Percentiles rank a stretch among this genome's conserved stretches.
These are phyloP conservation scores for Furnarius figulus DNA, from an alignment of 2,113 vertebrate species.

Conservation along the genomic window DNA sequence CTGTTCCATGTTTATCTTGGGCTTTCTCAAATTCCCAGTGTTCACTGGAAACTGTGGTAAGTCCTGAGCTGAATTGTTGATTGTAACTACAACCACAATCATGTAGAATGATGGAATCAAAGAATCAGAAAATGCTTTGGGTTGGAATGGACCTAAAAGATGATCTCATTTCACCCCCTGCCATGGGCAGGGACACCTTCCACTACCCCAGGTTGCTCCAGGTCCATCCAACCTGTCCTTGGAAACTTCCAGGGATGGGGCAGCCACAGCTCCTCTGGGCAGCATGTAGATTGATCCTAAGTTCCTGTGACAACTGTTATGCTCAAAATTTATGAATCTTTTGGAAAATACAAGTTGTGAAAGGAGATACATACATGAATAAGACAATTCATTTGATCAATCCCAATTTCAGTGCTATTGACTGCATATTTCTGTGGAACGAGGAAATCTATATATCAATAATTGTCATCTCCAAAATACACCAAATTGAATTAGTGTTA, in stretches of 20 bases:
- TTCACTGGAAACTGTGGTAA: neutral
- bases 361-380: neutral
- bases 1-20: neutral
- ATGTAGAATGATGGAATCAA: neutral
- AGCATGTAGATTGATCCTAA: neutral
- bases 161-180: neutral
- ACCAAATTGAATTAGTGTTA: slow-evolving; percentile 44
- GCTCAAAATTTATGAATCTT: neutral
- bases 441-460: slow-evolving; percentile 27
- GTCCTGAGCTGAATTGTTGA: neutral
- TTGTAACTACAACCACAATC: neutral
- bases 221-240: neutral
- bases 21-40: fast-evolving
- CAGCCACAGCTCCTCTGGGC: neutral
- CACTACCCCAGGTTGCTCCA: neutral
- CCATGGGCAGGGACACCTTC: neutral
- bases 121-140: neutral
- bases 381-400: neutral
- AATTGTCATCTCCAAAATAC: slow-evolving; percentile 5
- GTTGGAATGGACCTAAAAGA: neutral
- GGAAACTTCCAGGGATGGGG: neutral
- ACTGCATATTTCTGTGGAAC: slow-evolving; percentile 17
- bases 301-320: neutral
- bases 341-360: neutral
- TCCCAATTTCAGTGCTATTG: slow-evolving; percentile 12